phyloP scores from a whole-genome alignment of 2,113 vertebrate species.

The Callocephalon fimbriatum region DNA sequence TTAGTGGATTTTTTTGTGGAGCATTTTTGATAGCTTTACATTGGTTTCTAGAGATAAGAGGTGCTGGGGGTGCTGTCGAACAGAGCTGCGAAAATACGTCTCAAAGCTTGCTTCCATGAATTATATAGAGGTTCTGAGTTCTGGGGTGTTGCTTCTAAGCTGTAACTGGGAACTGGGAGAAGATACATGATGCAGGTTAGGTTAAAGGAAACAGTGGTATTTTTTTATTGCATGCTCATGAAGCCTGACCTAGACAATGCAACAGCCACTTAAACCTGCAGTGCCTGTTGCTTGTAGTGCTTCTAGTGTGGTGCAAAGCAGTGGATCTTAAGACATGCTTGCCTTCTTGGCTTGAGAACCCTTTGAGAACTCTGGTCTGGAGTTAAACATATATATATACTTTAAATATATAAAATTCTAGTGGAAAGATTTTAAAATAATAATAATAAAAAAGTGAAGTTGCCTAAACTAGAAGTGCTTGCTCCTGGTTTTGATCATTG shows the following conservation, averaged over 20 bases:
- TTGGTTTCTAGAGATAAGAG: background rate
- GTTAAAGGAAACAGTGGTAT: background rate
- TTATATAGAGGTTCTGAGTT: background rate
- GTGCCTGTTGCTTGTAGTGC: background rate
- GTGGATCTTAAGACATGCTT: background rate
- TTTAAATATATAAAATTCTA: background rate
- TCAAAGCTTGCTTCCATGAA: background rate
- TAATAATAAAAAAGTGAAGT: background rate
- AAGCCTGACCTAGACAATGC: background rate
- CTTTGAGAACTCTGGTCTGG: background rate
- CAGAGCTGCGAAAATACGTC: background rate
- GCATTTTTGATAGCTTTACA: background rate
- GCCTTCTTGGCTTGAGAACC: background rate
- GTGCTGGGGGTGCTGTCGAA: background rate
- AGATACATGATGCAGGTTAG: background rate
- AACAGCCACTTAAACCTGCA: background rate
- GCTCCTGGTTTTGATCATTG: background rate
- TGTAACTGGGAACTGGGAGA: background rate
- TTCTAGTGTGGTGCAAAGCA: background rate
- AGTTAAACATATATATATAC: background rate
- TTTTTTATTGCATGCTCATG: accelerated
- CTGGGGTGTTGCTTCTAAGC: background rate
- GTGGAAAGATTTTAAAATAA: background rate
- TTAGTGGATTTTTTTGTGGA: background rate
- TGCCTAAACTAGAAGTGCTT: background rate